Evolutionary conservation across 2,888 invertebrate genomes (phyloP), one percentile per base, ranked within the genome.

Genomic region (Phorcus lineatus): DNA sequence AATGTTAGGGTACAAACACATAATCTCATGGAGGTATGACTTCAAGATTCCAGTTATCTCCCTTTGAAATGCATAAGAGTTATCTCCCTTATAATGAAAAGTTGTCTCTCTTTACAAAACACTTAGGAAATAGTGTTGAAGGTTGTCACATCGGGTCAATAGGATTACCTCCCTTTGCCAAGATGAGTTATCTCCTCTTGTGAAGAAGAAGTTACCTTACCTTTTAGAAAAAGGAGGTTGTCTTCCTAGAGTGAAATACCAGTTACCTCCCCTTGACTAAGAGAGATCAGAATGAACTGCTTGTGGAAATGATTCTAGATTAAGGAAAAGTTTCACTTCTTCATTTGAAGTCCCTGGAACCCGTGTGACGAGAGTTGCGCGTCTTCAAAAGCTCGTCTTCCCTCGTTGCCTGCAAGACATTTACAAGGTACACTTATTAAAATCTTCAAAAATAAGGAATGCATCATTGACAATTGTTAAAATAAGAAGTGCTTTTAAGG

Each of bases 361-460:
- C 93, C 93, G 81, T 93, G 92, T n/a, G 89, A 88, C 1, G 91
- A 88, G 70, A 93, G 86, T 84, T 93, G 91, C 3, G 91, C 88
- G 74, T 92, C 90, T 77, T 92, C 91, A 76, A 89, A 91, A 22
- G 92, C 92, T 70, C 87, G 87, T 76, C 88, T 86, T 0, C 93
- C 93, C 75, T 90, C 91, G 4, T 90, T 89, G 80, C 93, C 93
- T 92, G 87, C 3, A 85, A 81, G 13, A 62, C 24, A 66, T 24
- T 53, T 4, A 52, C 0, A 13, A 19, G 47, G 53, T 24, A 17
- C 9, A 28, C 74, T 36, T 74, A 28, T 13, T n/a, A 67, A 47
- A 79, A 9, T 74, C 13, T 19, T 31, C 31, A 17, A 66, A 52
- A n/a, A 55, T 70, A 0, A 74, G 47, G 2, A 16, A 17, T 24